Percentiles rank a stretch among this genome's conserved stretches.
These are phyloP conservation scores for Anisognathus igniventris DNA, from an alignment of 2,797 vertebrate genomes.

Conservation along the genomic window DNA sequence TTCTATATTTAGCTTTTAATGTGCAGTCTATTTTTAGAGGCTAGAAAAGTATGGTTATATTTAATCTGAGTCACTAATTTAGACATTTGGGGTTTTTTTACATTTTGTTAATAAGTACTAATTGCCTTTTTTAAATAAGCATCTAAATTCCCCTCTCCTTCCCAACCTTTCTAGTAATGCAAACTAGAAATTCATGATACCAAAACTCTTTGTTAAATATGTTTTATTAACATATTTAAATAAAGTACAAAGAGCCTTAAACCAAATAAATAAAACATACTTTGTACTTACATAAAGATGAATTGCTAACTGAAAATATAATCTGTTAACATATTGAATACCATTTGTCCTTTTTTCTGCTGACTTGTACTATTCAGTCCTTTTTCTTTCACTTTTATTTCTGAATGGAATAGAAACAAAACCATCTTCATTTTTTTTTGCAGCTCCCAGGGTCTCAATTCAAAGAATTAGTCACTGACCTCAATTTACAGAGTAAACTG, in stretches of 20 bases:
- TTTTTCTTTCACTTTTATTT: background rate
- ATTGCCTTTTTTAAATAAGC: background rate
- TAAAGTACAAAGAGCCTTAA: background rate
- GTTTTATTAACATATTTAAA: background rate
- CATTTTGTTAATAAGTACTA: background rate
- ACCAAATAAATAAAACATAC: background rate
- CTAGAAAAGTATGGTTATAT: background rate
- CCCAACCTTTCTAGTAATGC: background rate
- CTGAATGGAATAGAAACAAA: slow-evolving; percentile 4
- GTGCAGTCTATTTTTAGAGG: background rate
- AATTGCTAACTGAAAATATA: background rate
- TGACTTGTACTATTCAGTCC: background rate
- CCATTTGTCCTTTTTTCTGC: background rate
- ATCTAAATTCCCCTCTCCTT: background rate
- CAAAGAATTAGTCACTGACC: slow-evolving; percentile 16
- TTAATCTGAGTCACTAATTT: background rate
- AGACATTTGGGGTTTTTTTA: rapidly evolving
- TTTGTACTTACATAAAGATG: background rate
- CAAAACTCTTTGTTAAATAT: background rate
- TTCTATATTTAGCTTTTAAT: background rate
- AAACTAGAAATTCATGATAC: background rate
- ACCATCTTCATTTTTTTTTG: background rate
- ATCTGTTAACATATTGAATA: background rate
- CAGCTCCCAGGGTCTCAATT: background rate
- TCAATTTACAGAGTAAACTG: background rate